These are phyloP conservation scores for Amblyopsis rosae DNA, from an alignment of 2,113 vertebrate species.

Conservation along the genomic window DNA sequence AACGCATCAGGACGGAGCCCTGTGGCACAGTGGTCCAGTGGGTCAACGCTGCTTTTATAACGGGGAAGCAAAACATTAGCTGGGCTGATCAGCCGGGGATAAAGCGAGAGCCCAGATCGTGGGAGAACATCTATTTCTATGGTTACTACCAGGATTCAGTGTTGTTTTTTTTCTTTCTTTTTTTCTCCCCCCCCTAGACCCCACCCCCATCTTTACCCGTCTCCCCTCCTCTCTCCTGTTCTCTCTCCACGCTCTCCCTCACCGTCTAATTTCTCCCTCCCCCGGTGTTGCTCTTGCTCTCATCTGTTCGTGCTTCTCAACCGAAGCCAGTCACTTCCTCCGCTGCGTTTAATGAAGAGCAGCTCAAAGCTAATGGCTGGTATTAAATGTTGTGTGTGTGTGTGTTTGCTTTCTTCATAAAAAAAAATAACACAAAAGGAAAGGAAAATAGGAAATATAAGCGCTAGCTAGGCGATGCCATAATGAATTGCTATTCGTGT, in stretches of 20 bases:
- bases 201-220: conserved; percentile 65
- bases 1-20: conserved; percentile 46
- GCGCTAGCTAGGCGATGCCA: conserved; percentile 26
- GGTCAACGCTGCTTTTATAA: conserved; percentile 61
- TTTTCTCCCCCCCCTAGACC: conserved; percentile 18
- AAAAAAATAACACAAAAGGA: conserved; percentile 29
- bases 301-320: conserved; percentile 54
- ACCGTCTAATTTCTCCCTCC: conserved; percentile 54
- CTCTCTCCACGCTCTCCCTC: conserved; percentile 40
- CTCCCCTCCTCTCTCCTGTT: conserved; percentile 48
- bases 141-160: conserved; percentile 65
- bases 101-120: conserved; percentile 65
- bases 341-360: conserved; percentile 44
- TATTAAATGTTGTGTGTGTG: conserved; percentile 28
- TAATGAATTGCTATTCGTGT: conserved; percentile 54
- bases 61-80: conserved; percentile 48
- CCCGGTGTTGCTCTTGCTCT: conserved; percentile 52
- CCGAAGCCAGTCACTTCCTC: conserved; percentile 45
- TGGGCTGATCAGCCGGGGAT: conserved; percentile 60
- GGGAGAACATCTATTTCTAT: conserved; percentile 75
- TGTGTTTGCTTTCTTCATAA: conserved; percentile 18
- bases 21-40: conserved; percentile 45
- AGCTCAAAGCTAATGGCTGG: conserved; percentile 34
- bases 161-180: conserved; percentile 10
- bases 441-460: neutral